A percentile compares a stretch with the other conserved stretches of the same genome.
Conservation (phyloP, 2,888 invertebrate species). For the Hylaea fasciaria region DNA sequence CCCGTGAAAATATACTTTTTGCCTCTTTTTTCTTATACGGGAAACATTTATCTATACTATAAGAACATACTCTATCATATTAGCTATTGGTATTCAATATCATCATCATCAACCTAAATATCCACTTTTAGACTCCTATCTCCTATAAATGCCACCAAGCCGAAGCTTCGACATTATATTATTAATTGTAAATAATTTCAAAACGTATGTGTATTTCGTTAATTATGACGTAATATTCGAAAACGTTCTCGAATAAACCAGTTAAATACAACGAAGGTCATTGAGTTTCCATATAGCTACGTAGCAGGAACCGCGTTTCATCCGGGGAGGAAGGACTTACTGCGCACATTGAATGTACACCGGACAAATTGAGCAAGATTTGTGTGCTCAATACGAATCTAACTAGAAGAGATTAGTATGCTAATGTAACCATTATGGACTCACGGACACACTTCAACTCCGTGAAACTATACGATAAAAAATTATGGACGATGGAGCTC, state of each 20-base stretch:
- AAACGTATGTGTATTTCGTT: too few species aligned
- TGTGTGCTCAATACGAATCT: conserved; percentile 67
- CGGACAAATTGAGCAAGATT: conserved; percentile 63
- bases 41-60: too few species aligned
- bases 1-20: too few species aligned
- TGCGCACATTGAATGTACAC: conserved; percentile 47
- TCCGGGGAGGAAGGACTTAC: conserved; percentile 73
- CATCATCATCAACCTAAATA: too few species aligned
- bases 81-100: too few species aligned
- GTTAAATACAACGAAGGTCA: not conserved
- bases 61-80: too few species aligned
- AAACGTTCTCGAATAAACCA: not conserved
- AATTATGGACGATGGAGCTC: conserved; percentile 76
- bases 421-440: conserved; percentile 73
- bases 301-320: conserved; percentile 28
- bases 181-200: too few species aligned
- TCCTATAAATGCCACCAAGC: too few species aligned
- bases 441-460: conserved; percentile 67
- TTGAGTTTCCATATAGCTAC: not conserved
- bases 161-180: too few species aligned
- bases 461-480: conserved; percentile 75
- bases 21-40: too few species aligned
- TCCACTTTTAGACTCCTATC: too few species aligned
- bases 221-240: not conserved
- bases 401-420: conserved; percentile 82